Evolutionary conservation across 2,888 invertebrate genomes (phyloP).

Genomic region (Terebella lapidaria): DNA sequence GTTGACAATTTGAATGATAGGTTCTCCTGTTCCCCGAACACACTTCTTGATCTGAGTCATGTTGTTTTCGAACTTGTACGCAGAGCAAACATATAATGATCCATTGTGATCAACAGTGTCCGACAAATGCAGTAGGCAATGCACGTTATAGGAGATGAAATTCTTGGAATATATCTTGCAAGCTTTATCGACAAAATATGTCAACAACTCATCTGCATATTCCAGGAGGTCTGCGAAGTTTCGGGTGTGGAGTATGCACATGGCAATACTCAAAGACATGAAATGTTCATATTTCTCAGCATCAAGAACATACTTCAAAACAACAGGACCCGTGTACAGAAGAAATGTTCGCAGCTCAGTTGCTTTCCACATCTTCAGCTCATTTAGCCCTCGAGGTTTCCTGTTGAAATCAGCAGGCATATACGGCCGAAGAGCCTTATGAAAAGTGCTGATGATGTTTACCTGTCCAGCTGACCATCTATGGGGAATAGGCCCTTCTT

Average conservation of each 20-base stretch:
- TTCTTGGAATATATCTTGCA: neutral
- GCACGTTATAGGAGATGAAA: neutral
- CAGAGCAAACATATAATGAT: neutral
- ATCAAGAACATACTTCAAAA: neutral
- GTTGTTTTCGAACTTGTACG: conserved; percentile 1
- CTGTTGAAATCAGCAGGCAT: conserved; percentile 3
- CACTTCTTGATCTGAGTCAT: neutral
- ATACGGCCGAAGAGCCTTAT: neutral
- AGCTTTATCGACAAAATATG: neutral
- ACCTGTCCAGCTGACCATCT: neutral
- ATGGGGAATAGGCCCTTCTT: neutral
- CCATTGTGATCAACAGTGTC: neutral
- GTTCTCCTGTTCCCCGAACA: neutral
- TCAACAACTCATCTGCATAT: neutral
- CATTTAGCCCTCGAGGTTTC: neutral
- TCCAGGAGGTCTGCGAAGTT: neutral
- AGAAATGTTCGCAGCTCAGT: conserved; percentile 2
- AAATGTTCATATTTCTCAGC: neutral
- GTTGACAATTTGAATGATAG: neutral
- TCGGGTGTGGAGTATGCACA: neutral
- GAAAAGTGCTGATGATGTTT: neutral
- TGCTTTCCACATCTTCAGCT: conserved; percentile 4
- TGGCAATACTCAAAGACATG: neutral
- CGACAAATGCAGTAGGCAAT: neutral
- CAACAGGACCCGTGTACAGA: conserved; percentile 2